These are phyloP conservation scores for Paratilapia polleni DNA, from an alignment of 2,113 vertebrate genomes.

Conservation along the genomic window DNA sequence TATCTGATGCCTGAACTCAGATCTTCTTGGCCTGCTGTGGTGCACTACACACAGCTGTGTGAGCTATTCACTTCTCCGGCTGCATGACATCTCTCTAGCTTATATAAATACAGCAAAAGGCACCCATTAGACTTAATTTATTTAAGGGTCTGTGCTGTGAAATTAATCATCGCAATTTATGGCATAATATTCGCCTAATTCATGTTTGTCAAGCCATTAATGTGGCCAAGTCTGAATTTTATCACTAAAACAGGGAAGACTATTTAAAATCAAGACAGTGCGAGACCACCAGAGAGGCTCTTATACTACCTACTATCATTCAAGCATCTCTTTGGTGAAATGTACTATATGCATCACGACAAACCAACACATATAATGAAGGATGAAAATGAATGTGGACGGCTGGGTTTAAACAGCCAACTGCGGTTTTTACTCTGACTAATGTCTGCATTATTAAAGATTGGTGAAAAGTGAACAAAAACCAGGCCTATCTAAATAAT, in stretches of 20 bases:
- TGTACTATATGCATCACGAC: not conserved
- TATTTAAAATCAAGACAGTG: conserved; percentile 34
- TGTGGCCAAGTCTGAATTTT: conserved; percentile 50
- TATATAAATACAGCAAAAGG: conserved; percentile 57
- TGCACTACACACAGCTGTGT: conserved; percentile 49
- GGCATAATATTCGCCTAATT: conserved; percentile 62
- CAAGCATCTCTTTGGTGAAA: conserved; percentile 26
- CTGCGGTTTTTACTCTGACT: conserved; percentile 8
- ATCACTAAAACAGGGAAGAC: conserved; percentile 22
- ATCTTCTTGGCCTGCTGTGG: conserved; percentile 36
- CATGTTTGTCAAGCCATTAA: conserved; percentile 64
- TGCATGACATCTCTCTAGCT: conserved; percentile 22
- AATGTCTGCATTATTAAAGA: conserved; percentile 28
- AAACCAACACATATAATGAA: conserved; percentile 19
- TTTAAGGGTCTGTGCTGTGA: conserved; percentile 57
- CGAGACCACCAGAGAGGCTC: conserved; percentile 46
- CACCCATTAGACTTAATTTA: conserved; percentile 63
- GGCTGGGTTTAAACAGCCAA: conserved; percentile 22
- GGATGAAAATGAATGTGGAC: not conserved
- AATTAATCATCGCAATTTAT: conserved; percentile 71
- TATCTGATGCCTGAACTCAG: conserved; percentile 28
- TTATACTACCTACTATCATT: conserved; percentile 7
- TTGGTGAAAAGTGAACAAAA: conserved; percentile 24
- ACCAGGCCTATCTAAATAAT: not conserved
- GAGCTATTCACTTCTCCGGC: conserved; percentile 46